phyloP scores from a whole-genome alignment of 2,797 vertebrate species.

The Paramormyrops hopkinsi region DNA sequence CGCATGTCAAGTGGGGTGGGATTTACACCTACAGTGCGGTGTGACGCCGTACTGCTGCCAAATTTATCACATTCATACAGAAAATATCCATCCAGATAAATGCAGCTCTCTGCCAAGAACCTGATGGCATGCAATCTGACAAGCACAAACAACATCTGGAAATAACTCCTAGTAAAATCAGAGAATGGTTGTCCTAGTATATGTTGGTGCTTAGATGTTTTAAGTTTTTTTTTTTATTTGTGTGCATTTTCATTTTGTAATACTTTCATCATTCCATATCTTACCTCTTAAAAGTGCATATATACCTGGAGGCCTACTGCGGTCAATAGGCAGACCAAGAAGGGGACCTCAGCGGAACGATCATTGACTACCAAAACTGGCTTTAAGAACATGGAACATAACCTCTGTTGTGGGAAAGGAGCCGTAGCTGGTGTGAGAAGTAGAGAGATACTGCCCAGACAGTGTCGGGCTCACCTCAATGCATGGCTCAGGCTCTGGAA shows the following conservation, averaged over 20 bases:
- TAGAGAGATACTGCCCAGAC: not conserved
- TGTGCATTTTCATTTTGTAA: not conserved
- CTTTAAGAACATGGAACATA: not conserved
- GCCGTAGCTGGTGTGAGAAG: not conserved
- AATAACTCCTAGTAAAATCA: not conserved
- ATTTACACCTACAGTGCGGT: not conserved
- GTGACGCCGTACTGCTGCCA: not conserved
- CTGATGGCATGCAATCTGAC: not conserved
- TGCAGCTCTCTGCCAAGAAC: not conserved
- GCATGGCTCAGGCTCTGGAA: not conserved
- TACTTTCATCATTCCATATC: not conserved
- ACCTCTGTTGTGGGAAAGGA: not conserved
- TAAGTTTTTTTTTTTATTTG: not conserved
- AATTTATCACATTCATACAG: not conserved
- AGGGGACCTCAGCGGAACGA: not conserved
- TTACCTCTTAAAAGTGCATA: not conserved
- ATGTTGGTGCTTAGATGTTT: not conserved
- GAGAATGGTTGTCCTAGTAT: not conserved
- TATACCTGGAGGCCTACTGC: not conserved
- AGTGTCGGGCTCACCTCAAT: not conserved
- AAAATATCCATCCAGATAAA: not conserved
- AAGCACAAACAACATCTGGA: not conserved
- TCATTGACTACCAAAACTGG: not conserved
- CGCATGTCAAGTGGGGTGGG: not conserved
- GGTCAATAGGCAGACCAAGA: not conserved